A percentile compares a stretch with the other conserved stretches of the same genome.
These are phyloP conservation scores for Cephalopholis sonnerati DNA, from an alignment of 2,113 vertebrate species.

Conservation along the genomic window DNA sequence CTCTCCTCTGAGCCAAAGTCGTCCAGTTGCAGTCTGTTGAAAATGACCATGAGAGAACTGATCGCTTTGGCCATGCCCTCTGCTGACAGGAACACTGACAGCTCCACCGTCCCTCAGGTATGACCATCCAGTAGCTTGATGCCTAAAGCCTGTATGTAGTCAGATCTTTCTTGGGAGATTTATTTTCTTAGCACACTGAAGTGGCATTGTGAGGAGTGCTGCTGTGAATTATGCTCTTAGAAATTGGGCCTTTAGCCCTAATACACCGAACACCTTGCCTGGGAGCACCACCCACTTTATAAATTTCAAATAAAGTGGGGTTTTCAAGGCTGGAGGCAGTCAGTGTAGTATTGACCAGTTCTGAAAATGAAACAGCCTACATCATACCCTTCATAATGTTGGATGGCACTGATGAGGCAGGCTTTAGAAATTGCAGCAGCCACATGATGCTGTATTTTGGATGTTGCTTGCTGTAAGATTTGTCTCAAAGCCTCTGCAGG, in stretches of 20 bases:
- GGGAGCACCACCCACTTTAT: too few relatives aligned
- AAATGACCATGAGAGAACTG: conserved; percentile 93
- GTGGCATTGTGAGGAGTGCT: neutral
- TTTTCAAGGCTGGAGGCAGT: neutral
- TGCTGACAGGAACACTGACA: conserved; percentile 68
- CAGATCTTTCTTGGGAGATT: neutral
- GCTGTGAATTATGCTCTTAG: neutral
- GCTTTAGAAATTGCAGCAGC: neutral
- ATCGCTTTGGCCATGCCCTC: conserved; percentile 87
- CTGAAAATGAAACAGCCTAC: neutral
- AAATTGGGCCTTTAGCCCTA: neutral
- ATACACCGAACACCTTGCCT: neutral
- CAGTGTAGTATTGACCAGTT: neutral
- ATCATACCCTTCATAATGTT: neutral
- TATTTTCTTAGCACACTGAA: neutral
- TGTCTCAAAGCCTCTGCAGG: too few relatives aligned
- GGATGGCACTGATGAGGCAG: neutral
- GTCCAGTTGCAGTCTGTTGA: conserved; percentile 90
- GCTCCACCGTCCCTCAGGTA: conserved; percentile 93
- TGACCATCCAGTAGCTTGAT: neutral
- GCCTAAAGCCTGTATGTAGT: neutral
- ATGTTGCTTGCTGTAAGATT: neutral
- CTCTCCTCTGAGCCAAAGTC: conserved; percentile 95
- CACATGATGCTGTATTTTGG: neutral
- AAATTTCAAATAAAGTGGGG: neutral